Evolutionary conservation across 2,888 invertebrate genomes (phyloP).

Genomic region (Diabrotica balteata): DNA sequence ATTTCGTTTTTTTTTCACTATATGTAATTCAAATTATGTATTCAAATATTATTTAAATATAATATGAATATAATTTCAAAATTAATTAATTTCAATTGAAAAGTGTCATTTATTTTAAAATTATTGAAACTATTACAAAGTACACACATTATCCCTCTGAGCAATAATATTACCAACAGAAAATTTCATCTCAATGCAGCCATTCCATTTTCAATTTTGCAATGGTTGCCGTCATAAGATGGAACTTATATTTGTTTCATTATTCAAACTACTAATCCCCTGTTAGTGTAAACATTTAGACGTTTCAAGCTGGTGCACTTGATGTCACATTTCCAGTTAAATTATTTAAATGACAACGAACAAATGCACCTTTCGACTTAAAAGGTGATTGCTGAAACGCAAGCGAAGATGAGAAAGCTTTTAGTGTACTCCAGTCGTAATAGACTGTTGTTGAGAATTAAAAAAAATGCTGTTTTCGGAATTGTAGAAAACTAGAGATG

Average conservation of each 20-base stretch:
- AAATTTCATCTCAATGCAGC: background rate
- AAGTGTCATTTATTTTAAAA: too few species aligned
- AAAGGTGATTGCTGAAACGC: background rate
- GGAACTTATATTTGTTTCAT: background rate
- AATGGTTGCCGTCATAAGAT: background rate
- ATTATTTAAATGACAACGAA: background rate
- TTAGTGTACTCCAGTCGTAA: too few species aligned
- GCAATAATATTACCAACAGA: too few species aligned
- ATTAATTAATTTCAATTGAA: too few species aligned
- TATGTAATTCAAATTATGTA: too few species aligned
- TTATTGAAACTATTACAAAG: too few species aligned
- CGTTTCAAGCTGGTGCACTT: background rate
- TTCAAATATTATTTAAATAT: too few species aligned
- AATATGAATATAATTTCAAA: too few species aligned
- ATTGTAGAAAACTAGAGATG: too few species aligned
- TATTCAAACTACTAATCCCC: background rate
- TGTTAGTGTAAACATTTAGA: background rate
- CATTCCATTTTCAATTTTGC: conserved; percentile 5
- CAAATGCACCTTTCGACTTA: background rate
- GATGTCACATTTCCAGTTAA: background rate
- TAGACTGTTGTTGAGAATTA: background rate
- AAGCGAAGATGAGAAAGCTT: background rate
- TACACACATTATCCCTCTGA: too few species aligned
- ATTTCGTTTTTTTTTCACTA: too few species aligned
- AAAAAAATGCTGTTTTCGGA: background rate